These are phyloP conservation scores for Hycleus cichorii DNA, from an alignment of 1,140 invertebrate species.

Conservation along the genomic window DNA sequence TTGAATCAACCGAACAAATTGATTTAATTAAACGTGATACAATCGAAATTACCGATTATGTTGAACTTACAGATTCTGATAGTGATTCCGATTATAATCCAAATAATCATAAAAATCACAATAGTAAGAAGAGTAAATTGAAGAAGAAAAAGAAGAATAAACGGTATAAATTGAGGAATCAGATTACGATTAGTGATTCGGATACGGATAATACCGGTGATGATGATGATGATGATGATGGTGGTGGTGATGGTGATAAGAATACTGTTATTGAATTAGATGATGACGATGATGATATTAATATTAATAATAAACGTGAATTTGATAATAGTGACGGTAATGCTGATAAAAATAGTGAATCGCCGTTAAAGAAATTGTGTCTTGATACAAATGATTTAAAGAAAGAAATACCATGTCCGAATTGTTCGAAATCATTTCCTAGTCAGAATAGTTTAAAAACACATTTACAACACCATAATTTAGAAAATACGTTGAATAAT, in stretches of 20 bases:
- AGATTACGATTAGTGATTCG: background rate
- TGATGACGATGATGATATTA: background rate
- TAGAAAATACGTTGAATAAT: constrained; percentile 23
- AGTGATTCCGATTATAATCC: background rate
- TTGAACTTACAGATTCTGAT: background rate
- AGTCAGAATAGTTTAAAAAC: constrained; percentile 51
- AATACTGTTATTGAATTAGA: background rate
- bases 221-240: background rate
- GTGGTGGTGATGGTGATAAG: background rate
- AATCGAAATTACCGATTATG: background rate
- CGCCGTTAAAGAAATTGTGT: constrained; percentile 15
- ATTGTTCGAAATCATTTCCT: constrained; percentile 50
- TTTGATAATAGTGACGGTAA: background rate
- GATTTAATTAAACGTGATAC: constrained; percentile 3
- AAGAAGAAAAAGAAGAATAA: background rate
- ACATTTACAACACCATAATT: constrained; percentile 42
- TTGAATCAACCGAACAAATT: constrained; percentile 20
- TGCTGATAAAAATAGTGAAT: background rate
- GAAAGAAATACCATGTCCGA: constrained; percentile 41
- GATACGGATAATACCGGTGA: background rate
- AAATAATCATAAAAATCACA: too few species aligned
- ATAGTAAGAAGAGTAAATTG: background rate
- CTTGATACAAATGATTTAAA: background rate
- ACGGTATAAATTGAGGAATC: background rate
- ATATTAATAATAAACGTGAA: background rate